Evolutionary conservation across 2,797 vertebrate genomes (phyloP).

Genomic region (Mus spretus): DNA sequence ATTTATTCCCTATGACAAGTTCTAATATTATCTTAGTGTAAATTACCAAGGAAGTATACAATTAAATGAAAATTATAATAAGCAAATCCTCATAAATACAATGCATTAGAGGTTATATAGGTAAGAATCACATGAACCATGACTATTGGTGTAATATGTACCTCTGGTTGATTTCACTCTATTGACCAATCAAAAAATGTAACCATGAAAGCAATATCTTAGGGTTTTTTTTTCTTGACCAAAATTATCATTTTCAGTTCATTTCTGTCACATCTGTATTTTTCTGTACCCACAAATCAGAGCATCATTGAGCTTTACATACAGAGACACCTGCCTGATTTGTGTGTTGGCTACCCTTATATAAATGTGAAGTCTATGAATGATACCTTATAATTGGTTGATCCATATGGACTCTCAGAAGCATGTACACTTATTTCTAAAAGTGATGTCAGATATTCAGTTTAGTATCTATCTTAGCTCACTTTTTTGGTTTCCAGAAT

Average conservation of each 20-base stretch:
- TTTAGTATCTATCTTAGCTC: background rate
- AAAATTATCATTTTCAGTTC: background rate
- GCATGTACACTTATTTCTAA: background rate
- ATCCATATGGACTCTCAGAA: background rate
- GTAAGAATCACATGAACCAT: background rate
- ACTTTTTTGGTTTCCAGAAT: background rate
- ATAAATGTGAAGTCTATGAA: background rate
- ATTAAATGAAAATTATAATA: constrained; percentile 43
- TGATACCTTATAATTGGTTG: background rate
- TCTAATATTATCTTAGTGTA: constrained; percentile 14
- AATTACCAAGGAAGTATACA: background rate
- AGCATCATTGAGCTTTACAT: background rate
- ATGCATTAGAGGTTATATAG: background rate
- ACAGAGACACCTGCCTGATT: background rate
- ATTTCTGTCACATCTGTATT: background rate
- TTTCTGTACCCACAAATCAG: background rate
- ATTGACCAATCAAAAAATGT: background rate
- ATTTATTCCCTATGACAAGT: constrained; percentile 6
- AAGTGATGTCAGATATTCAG: background rate
- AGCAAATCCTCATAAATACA: background rate
- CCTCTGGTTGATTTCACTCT: background rate
- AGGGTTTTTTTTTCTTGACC: background rate
- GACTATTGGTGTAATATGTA: background rate
- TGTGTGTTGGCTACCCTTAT: background rate
- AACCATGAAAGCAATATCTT: background rate